Percentiles rank a stretch among this genome's conserved stretches.
Conservation (phyloP, 2,797 vertebrate species). For the Schizothorax lantsangensis region DNA sequence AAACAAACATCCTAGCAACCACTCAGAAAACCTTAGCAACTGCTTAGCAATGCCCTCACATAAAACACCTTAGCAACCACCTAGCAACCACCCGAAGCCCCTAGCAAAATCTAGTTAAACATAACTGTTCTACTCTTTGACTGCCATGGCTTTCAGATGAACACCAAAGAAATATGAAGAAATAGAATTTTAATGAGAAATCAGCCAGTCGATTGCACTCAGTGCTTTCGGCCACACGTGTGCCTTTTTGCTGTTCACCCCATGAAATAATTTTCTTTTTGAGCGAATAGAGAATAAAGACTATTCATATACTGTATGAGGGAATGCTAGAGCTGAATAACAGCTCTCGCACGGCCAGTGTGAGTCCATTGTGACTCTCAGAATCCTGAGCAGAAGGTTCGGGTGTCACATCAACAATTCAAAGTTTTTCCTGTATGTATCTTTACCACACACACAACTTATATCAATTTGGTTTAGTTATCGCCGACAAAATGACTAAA, state of each 20-base stretch:
- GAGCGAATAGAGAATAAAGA: conserved; percentile 16
- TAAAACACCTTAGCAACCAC: too few relatives aligned
- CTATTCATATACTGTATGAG: conserved; percentile 11
- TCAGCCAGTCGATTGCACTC: background rate
- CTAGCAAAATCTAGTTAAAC: background rate
- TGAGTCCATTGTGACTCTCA: conserved; percentile 33
- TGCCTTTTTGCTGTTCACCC: conserved; percentile 5
- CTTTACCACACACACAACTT: conserved; percentile 52
- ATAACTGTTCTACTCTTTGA: background rate
- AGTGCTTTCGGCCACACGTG: background rate
- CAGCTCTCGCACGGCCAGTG: background rate
- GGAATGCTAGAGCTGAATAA: conserved; percentile 8
- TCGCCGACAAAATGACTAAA: conserved; percentile 34
- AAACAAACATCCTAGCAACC: background rate
- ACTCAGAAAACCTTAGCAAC: background rate
- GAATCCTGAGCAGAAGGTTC: background rate
- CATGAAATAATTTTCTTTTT: conserved; percentile 24
- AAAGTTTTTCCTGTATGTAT: conserved; percentile 73
- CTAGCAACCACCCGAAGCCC: background rate
- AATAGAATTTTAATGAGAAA: conserved; percentile 19
- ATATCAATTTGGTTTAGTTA: conserved; percentile 29
- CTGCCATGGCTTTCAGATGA: background rate
- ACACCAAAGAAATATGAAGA: background rate
- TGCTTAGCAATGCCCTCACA: background rate
- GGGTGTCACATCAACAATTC: conserved; percentile 26